Conservation (phyloP, 2,888 invertebrate genomes). For the Autographa pulchrina region DNA sequence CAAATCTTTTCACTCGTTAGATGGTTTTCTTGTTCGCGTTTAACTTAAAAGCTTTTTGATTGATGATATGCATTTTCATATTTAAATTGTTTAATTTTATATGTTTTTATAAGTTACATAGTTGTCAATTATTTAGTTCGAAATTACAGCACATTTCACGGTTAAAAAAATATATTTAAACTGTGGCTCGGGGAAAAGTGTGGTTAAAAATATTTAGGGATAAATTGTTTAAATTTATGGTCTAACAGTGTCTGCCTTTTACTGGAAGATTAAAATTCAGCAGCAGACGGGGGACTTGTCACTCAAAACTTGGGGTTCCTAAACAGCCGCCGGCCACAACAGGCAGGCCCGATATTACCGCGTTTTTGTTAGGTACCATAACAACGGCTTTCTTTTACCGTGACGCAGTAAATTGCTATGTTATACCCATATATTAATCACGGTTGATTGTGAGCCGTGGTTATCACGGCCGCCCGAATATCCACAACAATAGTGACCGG, state of each 20-base stretch:
- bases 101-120: no score
- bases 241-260: constrained; percentile 1
- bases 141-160: no score
- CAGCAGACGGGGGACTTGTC: background rate
- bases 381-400: constrained; percentile 41
- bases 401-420: constrained; percentile 51
- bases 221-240: background rate
- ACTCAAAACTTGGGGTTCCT: background rate
- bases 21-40: no score
- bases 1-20: no score
- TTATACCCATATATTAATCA: constrained; percentile 71
- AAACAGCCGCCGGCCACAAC: background rate
- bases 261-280: background rate
- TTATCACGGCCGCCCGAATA: constrained; percentile 72
- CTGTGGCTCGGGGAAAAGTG: background rate
- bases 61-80: no score
- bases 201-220: background rate
- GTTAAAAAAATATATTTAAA: no score
- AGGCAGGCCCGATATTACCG: background rate
- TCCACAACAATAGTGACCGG: constrained; percentile 83
- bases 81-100: no score
- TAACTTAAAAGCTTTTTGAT: background rate
- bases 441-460: constrained; percentile 70
- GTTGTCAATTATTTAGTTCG: no score
- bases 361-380: constrained; percentile 23